Conservation (phyloP, 2,113 vertebrate genomes). For the Himantopus leucocephalus region DNA sequence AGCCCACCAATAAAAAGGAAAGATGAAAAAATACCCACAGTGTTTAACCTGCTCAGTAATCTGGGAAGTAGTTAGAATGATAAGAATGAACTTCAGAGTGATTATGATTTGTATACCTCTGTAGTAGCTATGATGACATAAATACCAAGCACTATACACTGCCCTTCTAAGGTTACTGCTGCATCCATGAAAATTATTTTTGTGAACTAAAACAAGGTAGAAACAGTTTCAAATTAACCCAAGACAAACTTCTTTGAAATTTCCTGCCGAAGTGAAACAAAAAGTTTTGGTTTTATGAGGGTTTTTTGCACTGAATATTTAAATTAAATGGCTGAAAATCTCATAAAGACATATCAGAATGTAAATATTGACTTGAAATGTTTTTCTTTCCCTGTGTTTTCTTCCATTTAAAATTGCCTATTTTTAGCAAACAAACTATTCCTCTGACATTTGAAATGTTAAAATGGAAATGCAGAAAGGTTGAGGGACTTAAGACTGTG, state of each 20-base stretch:
- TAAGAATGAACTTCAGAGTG: background rate
- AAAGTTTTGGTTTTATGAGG: background rate
- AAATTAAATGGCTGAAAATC: background rate
- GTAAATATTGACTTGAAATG: background rate
- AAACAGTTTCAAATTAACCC: background rate
- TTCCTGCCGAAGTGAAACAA: background rate
- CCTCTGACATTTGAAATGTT: background rate
- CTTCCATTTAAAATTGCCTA: background rate
- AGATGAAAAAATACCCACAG: background rate
- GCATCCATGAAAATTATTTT: background rate
- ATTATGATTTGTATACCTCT: background rate
- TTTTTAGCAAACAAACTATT: background rate
- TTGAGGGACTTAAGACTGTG: background rate
- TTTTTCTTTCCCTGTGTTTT: background rate
- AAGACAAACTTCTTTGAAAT: background rate
- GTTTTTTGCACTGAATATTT: background rate
- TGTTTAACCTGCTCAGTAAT: background rate
- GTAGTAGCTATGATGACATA: background rate
- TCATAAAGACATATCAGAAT: background rate
- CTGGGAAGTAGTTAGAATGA: background rate
- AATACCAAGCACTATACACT: background rate
- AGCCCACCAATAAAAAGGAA: background rate
- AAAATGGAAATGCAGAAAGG: background rate
- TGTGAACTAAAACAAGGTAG: background rate
- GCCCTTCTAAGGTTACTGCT: background rate